Conservation (phyloP, 2,888 invertebrate genomes). For the Alsophila aescularia region DNA sequence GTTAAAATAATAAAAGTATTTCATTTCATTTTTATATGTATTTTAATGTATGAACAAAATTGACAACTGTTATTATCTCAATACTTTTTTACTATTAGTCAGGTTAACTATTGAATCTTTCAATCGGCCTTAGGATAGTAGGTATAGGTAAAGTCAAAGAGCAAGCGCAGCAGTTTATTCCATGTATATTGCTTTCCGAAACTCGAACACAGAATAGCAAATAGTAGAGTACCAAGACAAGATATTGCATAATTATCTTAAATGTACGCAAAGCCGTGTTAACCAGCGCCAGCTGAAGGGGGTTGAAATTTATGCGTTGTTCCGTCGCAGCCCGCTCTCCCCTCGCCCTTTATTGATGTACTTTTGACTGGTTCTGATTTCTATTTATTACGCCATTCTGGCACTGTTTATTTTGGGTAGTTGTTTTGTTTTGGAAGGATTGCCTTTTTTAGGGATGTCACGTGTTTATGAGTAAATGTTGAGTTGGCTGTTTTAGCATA, state of each 20-base stretch:
- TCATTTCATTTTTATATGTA: too few species aligned
- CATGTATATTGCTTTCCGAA: too few species aligned
- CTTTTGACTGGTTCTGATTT: slow-evolving; percentile 80
- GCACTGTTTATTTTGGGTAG: slow-evolving; percentile 58
- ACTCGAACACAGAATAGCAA: background rate
- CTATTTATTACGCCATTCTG: slow-evolving; percentile 75
- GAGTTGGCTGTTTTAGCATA: background rate
- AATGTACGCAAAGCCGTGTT: slow-evolving; percentile 2
- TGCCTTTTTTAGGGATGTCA: background rate
- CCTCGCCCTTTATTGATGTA: slow-evolving; percentile 73
- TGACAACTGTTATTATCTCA: too few species aligned
- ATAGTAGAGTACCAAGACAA: background rate
- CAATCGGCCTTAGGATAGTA: too few species aligned
- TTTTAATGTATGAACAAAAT: too few species aligned
- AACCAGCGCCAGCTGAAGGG: background rate
- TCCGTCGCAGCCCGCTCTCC: slow-evolving; percentile 56
- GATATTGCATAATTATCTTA: background rate
- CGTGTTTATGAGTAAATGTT: too few species aligned
- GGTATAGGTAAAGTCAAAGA: too few species aligned
- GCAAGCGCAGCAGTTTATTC: too few species aligned
- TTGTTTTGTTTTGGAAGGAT: slow-evolving; percentile 47
- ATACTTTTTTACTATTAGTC: too few species aligned
- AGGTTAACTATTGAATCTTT: too few species aligned
- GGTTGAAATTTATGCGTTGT: slow-evolving; percentile 61
- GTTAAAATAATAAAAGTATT: too few species aligned